phyloP scores from a whole-genome alignment of 2,888 invertebrate species.

The Campoplex nolae region DNA sequence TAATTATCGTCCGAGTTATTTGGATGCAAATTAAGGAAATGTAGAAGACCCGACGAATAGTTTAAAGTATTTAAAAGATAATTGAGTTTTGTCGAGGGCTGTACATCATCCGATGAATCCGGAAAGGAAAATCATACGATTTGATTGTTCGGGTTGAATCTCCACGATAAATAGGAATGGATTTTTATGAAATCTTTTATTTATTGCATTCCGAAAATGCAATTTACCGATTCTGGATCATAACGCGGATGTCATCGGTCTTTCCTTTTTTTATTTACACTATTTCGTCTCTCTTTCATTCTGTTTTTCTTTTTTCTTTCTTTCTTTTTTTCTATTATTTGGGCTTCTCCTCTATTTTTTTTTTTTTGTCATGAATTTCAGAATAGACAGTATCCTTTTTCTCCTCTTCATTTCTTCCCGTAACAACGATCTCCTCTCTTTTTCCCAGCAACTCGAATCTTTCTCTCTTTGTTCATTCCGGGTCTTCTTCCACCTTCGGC shows the following conservation, averaged over 20 bases:
- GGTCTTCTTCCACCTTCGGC: slow-evolving; percentile 71
- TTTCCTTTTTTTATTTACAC: not conserved
- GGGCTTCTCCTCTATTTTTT: not conserved
- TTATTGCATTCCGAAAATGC: slow-evolving; percentile 7
- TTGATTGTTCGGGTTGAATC: not conserved
- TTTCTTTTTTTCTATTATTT: not conserved
- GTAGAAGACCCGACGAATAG: not conserved
- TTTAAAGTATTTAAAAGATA: not conserved
- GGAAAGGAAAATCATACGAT: not conserved
- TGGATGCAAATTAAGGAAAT: not conserved
- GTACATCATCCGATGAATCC: not conserved
- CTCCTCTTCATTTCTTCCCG: slow-evolving; percentile 36
- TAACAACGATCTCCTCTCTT: slow-evolving; percentile 32
- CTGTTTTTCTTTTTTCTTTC: not conserved
- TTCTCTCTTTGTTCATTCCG: slow-evolving; percentile 62
- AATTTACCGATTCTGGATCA: slow-evolving; percentile 2
- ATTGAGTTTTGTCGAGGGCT: not conserved
- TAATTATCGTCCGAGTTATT: slow-evolving; percentile 6
- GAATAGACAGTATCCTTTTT: slow-evolving; percentile 56
- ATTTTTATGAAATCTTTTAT: not conserved
- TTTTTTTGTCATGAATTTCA: slow-evolving; percentile 22
- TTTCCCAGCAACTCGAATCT: slow-evolving; percentile 52
- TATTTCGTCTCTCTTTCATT: no score
- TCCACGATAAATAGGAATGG: not conserved
- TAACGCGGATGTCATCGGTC: slow-evolving; percentile 3